A percentile compares a stretch with the other conserved stretches of the same genome.
Evolutionary conservation across 2,113 vertebrate genomes (phyloP).

Genomic region (Elanus axillaris): DNA sequence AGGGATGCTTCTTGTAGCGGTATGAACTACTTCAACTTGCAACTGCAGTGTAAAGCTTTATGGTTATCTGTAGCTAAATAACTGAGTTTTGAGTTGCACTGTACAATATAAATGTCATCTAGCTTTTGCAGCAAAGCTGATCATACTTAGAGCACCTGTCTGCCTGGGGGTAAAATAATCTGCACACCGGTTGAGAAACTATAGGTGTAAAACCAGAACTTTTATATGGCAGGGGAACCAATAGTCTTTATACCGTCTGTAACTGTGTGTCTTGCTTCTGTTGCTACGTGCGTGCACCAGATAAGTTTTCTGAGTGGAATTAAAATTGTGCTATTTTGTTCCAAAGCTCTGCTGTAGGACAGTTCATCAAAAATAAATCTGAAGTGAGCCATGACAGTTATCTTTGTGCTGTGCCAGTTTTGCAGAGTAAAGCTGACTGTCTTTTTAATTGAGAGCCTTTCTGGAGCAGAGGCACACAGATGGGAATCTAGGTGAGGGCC

Average conservation of each 20-base stretch:
- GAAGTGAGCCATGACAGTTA: constrained; percentile 1
- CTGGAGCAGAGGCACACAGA: constrained; percentile 48
- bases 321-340: not conserved
- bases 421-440: not conserved
- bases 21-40: not conserved
- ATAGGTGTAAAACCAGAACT: not conserved
- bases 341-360: not conserved
- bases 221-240: fast-evolving
- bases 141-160: not conserved
- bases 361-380: constrained; percentile 36
- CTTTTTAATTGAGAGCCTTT: constrained; percentile 36
- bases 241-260: not conserved
- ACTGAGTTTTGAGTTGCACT: not conserved
- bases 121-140: not conserved
- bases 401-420: constrained; percentile 34
- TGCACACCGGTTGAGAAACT: not conserved
- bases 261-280: not conserved
- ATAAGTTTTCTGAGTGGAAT: not conserved
- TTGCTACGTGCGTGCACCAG: not conserved
- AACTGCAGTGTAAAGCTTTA: not conserved
- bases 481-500: constrained; percentile 49
- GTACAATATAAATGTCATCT: not conserved
- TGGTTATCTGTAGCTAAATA: not conserved
- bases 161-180: not conserved
- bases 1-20: not conserved